A percentile compares a stretch with the other conserved stretches of the same genome.
Conservation (phyloP, 2,888 invertebrate species). For the Hololepta plana region DNA sequence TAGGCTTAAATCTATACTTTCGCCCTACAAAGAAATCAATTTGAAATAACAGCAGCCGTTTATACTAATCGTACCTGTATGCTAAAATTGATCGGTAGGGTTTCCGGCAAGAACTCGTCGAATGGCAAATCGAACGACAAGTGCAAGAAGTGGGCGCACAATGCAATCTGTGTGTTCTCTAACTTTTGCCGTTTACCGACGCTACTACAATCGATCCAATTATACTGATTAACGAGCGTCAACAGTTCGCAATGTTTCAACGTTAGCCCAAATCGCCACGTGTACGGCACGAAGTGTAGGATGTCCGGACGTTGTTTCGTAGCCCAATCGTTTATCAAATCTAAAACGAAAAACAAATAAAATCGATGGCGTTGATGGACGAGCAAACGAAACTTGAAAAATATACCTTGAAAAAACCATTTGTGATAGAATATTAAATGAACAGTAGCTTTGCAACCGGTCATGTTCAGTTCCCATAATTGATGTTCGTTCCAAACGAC, state of each 20-base stretch:
- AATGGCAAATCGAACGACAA: constrained; percentile 89
- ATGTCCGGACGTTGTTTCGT: constrained; percentile 87
- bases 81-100: constrained; percentile 78
- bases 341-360: constrained; percentile 28
- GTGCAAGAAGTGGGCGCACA: constrained; percentile 87
- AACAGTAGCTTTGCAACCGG: constrained; percentile 86
- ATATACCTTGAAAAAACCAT: constrained; percentile 69
- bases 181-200: constrained; percentile 48
- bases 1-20: constrained; percentile 77
- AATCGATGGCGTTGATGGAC: neutral
- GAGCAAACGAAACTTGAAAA: constrained; percentile 1
- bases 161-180: constrained; percentile 85
- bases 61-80: constrained; percentile 43
- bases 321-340: constrained; percentile 93
- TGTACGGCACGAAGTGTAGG: constrained; percentile 89
- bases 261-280: constrained; percentile 80
- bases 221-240: constrained; percentile 86
- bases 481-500: constrained; percentile 93
- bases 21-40: constrained; percentile 36
- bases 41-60: constrained; percentile 2
- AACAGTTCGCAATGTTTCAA: constrained; percentile 91
- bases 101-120: constrained; percentile 80
- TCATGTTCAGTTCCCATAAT: constrained; percentile 80
- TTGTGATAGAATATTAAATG: constrained; percentile 90
- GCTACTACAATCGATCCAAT: constrained; percentile 97